Base-by-base conservation (phyloP, 1,140 invertebrate genomes). In the Achatina immaculata region DNA sequence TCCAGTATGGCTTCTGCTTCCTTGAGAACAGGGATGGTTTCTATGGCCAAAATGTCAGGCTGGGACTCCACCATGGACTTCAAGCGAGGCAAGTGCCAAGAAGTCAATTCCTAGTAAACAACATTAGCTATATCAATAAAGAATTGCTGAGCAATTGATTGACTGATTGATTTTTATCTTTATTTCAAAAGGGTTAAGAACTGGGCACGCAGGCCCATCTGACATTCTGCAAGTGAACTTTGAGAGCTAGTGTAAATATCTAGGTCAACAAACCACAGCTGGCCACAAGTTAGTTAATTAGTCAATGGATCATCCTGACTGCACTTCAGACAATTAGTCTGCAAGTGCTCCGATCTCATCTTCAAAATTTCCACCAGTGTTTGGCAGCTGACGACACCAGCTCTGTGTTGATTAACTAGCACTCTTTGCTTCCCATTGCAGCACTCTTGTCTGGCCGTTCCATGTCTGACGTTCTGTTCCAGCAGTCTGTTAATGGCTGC, bases 11-110 rank as follows among this genome's bases (percentile, higher is more conserved):
- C 95, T 89, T 95, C 93, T 0, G 95, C 97, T 91, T 98, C 97
- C 72, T 93, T 92, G 84, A 93, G 91, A 81, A 95, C 95, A 19
- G 97, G 97, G 83, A 98, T 95, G 0, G 97, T 98, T 91, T 99
- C 97, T 81, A 98, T 90, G 16, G 96, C 96, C 45, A 98, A 87
- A 0, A 97, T 87, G 90, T 98, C 95, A 1, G 95, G 94, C 19
- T 95, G 95, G 55, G 93, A 94, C 81, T 95, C 93, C 21, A 97
- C 86, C 1, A 98, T 91, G 21, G 94, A 94, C 77, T 94, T 91
- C 14, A 98, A 94, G 38, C 96, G 92, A 0, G 95, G 94, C 81
- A 93, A 90, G 90, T 98, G 97, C 95, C 96, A 97, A 34, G 95
- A 92, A 40, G 93, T 93, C 82, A 98, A 93, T 42, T 90, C 87